Base-by-base conservation (phyloP, 1,140 invertebrate genomes). In the Ceratitis capitata region DNA sequence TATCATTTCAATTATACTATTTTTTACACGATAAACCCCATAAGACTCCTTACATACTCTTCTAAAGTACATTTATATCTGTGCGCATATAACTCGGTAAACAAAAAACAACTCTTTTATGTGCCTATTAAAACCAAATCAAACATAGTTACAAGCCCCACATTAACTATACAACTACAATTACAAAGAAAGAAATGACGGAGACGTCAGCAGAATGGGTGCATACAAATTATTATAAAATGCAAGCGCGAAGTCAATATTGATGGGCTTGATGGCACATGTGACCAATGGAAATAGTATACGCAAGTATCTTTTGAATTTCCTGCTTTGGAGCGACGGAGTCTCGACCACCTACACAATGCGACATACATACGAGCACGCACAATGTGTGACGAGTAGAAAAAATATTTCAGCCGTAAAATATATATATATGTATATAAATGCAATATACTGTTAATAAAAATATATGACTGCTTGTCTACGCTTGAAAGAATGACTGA, bases 321-420 rank as follows among this genome's bases (percentile, higher is more conserved):
- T 69, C 32, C 61, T 69, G 61, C 32, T 35, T 3, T 39, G 14
- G 16, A 26, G n/a, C 39, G n/a, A 45, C 23, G 69, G 1, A n/a
- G n/a, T n/a, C n/a, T n/a, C n/a, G 39, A n/a, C 69, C 69, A 45
- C 69, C 69, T 74, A 74, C 69, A n/a, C 69, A 74, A 74, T 74
- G 39, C 9, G 45, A 61, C 26, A 61, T 49, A 56, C 5, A 0
- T 19, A 74, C 69, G 5, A 74, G 19, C 69, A 78, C n/a, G 35
- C 19, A 45, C n/a, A 78, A 78, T 47, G 19, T n/a, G 23, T 78
- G 23, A 35, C 9, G 39, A 45, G n/a, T n/a, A 61, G 12, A 56
- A 61, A 26, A n/a, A n/a, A n/a, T n/a, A n/a, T n/a, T n/a, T n/a
- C n/a, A n/a, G n/a, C n/a, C n/a, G n/a, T n/a, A 6, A 61, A 1